Conservation (phyloP, 2,797 vertebrate species). For the Myotis daubentonii region DNA sequence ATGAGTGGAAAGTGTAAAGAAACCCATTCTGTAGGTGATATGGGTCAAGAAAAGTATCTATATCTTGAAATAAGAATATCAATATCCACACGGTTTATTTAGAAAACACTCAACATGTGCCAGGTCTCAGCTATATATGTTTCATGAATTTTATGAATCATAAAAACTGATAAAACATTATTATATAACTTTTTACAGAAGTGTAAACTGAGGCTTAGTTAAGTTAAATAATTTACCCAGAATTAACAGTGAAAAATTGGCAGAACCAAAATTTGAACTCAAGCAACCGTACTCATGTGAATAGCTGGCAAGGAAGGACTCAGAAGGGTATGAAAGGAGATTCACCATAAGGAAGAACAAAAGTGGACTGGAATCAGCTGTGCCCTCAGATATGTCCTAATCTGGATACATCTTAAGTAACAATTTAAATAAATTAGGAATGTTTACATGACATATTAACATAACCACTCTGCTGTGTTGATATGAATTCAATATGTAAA, state of each 20-base stretch:
- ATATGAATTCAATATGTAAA: neutral
- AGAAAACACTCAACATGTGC: neutral
- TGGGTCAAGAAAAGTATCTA: neutral
- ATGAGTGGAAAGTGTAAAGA: neutral
- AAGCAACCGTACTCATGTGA: neutral
- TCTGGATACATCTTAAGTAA: neutral
- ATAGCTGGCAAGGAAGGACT: neutral
- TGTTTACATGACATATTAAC: neutral
- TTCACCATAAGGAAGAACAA: neutral
- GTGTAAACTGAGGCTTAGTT: neutral
- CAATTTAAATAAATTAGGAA: conserved; percentile 26
- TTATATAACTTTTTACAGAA: neutral
- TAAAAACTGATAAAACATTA: neutral
- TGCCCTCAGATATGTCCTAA: neutral
- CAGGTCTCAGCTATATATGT: neutral
- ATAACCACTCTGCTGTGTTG: neutral
- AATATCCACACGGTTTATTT: neutral
- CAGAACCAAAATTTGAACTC: neutral
- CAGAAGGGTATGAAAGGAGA: neutral
- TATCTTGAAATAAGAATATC: neutral
- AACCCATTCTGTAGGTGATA: neutral
- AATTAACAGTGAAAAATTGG: neutral
- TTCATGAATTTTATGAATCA: neutral
- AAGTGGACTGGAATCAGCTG: neutral
- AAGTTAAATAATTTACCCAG: neutral